Evolutionary conservation across 2,113 vertebrate genomes (phyloP), one percentile per base, ranked within the genome.

Genomic region (Saccopteryx leptura): DNA sequence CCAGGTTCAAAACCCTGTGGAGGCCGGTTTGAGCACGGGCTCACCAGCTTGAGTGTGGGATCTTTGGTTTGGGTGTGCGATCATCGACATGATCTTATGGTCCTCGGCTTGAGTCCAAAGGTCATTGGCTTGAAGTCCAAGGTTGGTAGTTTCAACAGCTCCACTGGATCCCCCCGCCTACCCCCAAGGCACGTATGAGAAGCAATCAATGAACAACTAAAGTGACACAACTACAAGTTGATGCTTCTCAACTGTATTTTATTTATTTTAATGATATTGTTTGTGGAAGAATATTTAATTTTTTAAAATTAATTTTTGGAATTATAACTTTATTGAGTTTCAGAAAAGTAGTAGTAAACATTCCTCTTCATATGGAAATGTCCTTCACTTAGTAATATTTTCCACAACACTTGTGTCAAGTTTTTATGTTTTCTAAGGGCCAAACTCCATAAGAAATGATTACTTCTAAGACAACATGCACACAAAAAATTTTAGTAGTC

Each of bases 271-370:
- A 79, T 79, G 5, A 17, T 65, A 87, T 46, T 52, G 82, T 66
- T 90, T 96, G 39, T 88, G 2, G 6, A 83, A 52, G 7, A 76
- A 66, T 87, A 74, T 26, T 83, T 78, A 87, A 13, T 81, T 92
- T 96, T 74, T 68, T 15, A 26, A 90, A 74, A 46, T 60, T 23
- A 17, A 54, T 82, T 90, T 24, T 66, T 52, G 13, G 4, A 82
- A 71, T 76, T 76, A 26, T 66, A 87, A 90, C 28, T 66, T 71
- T 78, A 54, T n/a, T 54, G 10, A 33, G 2, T 79, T 82, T 61
- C 21, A 92, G 33, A 72, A 90, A 83, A 83, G 8, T 56, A 63
- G 24, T 78, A 69, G 33, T 72, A 58, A 83, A 66, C 96, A 78
- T 56, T 83, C 33, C 24, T 90, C 26, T 76, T 21, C 48, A 79